A percentile compares a stretch with the other conserved stretches of the same genome.
Conservation (phyloP, 37 sponge, comb jelly and placozoan species). For the Dysidea cf. avara region DNA sequence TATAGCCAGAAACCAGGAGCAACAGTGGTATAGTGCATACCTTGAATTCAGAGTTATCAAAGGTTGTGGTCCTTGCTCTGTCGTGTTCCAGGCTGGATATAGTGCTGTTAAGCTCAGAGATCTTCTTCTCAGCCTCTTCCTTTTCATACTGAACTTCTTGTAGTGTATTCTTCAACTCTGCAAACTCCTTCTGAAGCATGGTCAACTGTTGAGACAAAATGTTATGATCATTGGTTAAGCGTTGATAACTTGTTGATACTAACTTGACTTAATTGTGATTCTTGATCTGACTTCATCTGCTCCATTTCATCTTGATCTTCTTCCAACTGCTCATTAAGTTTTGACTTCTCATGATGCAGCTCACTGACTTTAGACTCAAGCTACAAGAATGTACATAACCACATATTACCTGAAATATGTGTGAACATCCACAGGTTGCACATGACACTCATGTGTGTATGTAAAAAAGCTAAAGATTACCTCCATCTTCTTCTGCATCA, state of each 20-base stretch:
- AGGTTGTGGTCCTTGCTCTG: constrained; percentile 39
- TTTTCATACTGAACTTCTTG: constrained; percentile 45
- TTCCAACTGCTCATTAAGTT: constrained; percentile 68
- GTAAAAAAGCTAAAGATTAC: no score
- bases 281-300: constrained; percentile 58
- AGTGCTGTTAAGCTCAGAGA: constrained; percentile 41
- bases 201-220: constrained; percentile 60
- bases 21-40: neutral
- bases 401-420: no score
- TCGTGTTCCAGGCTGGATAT: constrained; percentile 41
- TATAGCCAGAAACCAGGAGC: neutral
- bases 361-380: constrained; percentile 68
- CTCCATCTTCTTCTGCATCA: constrained; percentile 55
- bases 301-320: constrained; percentile 91
- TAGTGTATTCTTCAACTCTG: constrained; percentile 50
- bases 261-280: constrained; percentile 38
- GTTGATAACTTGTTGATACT: constrained; percentile 19
- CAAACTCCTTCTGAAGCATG: constrained; percentile 44
- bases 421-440: no score
- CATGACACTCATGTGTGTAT: no score
- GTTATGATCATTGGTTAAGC: constrained; percentile 27
- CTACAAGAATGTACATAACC: no score
- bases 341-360: constrained; percentile 59
- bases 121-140: constrained; percentile 16
- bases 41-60: constrained; percentile 59